Conservation (phyloP, 2,113 vertebrate species). For the Montifringilla adamsi region DNA sequence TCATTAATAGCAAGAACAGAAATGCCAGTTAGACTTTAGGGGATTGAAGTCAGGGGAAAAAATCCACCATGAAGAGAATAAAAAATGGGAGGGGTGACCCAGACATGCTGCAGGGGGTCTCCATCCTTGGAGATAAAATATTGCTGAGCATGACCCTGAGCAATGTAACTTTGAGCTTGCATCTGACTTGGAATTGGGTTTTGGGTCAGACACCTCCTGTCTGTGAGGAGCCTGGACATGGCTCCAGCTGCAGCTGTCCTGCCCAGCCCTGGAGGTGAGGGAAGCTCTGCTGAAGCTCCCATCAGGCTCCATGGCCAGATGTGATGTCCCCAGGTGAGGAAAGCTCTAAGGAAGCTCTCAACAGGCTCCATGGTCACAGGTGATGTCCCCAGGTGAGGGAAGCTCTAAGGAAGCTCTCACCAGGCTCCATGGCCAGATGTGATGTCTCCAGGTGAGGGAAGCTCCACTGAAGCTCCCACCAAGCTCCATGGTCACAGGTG, state of each 20-base stretch:
- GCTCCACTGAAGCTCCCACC: background rate
- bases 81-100: background rate
- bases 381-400: too few relatives aligned
- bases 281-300: background rate
- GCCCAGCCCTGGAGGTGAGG: background rate
- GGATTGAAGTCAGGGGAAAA: accelerated
- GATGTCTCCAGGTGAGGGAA: background rate
- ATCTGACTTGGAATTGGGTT: background rate
- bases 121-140: background rate
- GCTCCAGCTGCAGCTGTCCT: background rate
- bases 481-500: background rate
- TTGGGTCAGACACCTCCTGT: background rate
- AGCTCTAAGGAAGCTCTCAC: too few relatives aligned
- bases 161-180: background rate
- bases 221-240: background rate
- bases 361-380: too few relatives aligned
- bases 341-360: too few relatives aligned
- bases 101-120: background rate
- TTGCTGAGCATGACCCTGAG: background rate
- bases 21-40: background rate
- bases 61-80: background rate
- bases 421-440: too few relatives aligned
- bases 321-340: too few relatives aligned
- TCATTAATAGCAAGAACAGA: background rate
- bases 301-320: too few relatives aligned